A percentile compares a stretch with the other conserved stretches of the same genome.
Conservation (phyloP, 2,113 vertebrate genomes). For the Arothron firmamentum region DNA sequence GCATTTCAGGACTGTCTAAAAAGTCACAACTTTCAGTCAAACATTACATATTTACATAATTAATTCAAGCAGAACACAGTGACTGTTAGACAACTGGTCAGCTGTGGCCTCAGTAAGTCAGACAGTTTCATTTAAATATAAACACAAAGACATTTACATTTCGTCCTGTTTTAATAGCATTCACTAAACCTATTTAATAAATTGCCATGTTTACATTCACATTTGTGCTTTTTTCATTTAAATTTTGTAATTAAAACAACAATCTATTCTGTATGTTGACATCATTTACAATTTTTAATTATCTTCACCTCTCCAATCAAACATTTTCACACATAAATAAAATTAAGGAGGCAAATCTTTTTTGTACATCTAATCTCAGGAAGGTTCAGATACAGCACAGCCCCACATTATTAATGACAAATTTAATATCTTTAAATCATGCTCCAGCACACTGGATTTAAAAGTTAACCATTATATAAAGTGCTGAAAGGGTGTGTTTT, state of each 20-base stretch:
- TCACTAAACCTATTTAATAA: constrained; percentile 39
- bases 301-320: constrained; percentile 30
- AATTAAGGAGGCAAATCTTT: constrained; percentile 34
- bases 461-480: constrained; percentile 11
- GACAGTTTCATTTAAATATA: constrained; percentile 6
- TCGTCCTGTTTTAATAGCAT: constrained; percentile 29
- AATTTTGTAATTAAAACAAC: constrained; percentile 44
- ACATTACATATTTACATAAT: background rate
- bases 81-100: constrained; percentile 23
- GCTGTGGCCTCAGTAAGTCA: constrained; percentile 16
- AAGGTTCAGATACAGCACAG: constrained; percentile 2
- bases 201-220: constrained; percentile 63
- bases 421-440: background rate
- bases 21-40: background rate
- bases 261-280: constrained; percentile 43
- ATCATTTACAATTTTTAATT: constrained; percentile 51
- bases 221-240: constrained; percentile 69
- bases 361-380: constrained; percentile 32
- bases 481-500: background rate
- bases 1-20: constrained; percentile 33
- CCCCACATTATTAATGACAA: constrained; percentile 13
- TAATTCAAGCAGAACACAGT: constrained; percentile 20
- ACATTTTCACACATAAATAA: constrained; percentile 61
- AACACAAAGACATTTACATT: constrained; percentile 43
- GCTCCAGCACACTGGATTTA: background rate